These are phyloP conservation scores for Cataglyphis albicans DNA, from an alignment of 2,888 invertebrate genomes.

Conservation along the genomic window DNA sequence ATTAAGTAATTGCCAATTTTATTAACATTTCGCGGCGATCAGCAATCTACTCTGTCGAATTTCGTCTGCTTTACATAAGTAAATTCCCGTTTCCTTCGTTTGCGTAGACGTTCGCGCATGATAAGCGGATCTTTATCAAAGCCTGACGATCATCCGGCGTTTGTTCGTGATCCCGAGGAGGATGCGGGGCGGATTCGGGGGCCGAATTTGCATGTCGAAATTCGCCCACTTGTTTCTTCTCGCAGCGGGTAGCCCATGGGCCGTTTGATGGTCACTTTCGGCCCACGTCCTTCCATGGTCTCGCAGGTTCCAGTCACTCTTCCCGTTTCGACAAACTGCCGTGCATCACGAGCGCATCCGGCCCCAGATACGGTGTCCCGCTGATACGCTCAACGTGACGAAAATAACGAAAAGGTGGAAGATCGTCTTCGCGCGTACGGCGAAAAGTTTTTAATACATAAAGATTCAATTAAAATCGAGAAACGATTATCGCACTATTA, in stretches of 20 bases:
- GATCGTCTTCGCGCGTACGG: background rate
- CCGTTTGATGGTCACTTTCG: constrained; percentile 75
- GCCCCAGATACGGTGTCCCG: constrained; percentile 63
- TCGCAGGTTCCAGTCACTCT: constrained; percentile 64
- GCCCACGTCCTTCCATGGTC: constrained; percentile 68
- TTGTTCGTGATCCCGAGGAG: constrained; percentile 16
- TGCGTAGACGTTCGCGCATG: constrained; percentile 13
- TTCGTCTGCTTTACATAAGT: constrained; percentile 15
- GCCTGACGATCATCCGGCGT: constrained; percentile 17
- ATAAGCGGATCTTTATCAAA: constrained; percentile 37
- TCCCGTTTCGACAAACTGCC: constrained; percentile 71
- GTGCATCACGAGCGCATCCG: constrained; percentile 73
- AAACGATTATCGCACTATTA: constrained; percentile 1
- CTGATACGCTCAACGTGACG: constrained; percentile 46
- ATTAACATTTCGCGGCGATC: background rate
- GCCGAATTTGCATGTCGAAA: constrained; percentile 76
- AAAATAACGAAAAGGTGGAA: constrained; percentile 48
- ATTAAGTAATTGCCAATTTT: background rate
- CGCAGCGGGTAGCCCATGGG: constrained; percentile 77
- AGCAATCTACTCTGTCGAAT: background rate
- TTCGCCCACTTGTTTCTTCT: constrained; percentile 79
- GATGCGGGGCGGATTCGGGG: constrained; percentile 67
- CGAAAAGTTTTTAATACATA: constrained; percentile 33
- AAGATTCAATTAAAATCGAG: constrained; percentile 26
- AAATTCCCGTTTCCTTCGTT: constrained; percentile 8